Percentiles rank a stretch among this genome's conserved stretches.
These are phyloP conservation scores for Leptodactylus fuscus DNA, from an alignment of 2,113 vertebrate genomes.

Conservation along the genomic window DNA sequence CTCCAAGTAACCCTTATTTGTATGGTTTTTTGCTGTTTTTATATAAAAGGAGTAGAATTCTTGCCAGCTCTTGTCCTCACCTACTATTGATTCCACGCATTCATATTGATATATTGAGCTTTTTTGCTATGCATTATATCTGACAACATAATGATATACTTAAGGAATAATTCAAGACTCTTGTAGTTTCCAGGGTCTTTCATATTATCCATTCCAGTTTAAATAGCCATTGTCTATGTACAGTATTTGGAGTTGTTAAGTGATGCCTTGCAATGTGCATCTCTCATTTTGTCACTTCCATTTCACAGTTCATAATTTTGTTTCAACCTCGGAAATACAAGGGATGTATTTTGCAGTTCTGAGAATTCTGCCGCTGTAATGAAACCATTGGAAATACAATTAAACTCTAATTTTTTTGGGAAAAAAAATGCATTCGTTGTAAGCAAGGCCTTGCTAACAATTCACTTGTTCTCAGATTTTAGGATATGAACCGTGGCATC, in stretches of 20 bases:
- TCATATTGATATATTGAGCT: constrained; percentile 23
- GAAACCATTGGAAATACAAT: constrained; percentile 48
- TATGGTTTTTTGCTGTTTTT: neutral
- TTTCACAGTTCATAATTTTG: constrained; percentile 59
- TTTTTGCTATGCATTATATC: neutral
- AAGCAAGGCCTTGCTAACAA: neutral
- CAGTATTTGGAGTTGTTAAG: constrained; percentile 42
- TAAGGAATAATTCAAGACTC: constrained; percentile 34
- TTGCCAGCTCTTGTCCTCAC: neutral
- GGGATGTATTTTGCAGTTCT: constrained; percentile 15
- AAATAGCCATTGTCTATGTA: constrained; percentile 42
- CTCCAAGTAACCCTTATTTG: neutral
- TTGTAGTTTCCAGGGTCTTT: constrained; percentile 24
- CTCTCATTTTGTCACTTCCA: constrained; percentile 53
- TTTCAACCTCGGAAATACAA: constrained; percentile 37
- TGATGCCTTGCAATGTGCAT: constrained; percentile 50
- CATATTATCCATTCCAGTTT: constrained; percentile 32
- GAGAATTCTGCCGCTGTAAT: constrained; percentile 5
- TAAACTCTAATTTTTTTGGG: constrained; percentile 22
- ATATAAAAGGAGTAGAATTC: neutral
- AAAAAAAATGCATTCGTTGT: neutral
- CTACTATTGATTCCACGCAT: constrained; percentile 6
- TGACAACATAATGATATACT: constrained; percentile 39
- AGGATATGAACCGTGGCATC: neutral
- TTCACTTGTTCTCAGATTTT: neutral